These are phyloP conservation scores for Acromyrmex echinatior DNA, from an alignment of 1,140 invertebrate genomes.

Conservation along the genomic window DNA sequence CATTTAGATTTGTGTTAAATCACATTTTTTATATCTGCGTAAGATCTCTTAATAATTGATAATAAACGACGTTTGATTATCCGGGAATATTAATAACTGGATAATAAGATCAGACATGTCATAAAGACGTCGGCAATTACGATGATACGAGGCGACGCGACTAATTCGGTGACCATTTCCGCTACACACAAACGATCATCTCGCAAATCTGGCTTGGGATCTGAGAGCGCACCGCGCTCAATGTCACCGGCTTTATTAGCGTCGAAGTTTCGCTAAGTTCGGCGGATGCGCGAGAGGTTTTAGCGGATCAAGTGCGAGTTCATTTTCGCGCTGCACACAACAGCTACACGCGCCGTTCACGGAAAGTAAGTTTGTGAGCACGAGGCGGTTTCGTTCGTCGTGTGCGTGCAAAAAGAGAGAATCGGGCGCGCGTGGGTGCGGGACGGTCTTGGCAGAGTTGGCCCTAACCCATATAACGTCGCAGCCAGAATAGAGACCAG, in stretches of 20 bases:
- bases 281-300: neutral
- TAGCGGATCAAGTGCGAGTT: constrained; percentile 27
- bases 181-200: constrained; percentile 7
- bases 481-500: constrained; percentile 78
- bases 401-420: constrained; percentile 53
- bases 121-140: neutral
- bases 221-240: neutral
- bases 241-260: constrained; percentile 34
- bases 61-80: neutral
- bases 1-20: neutral
- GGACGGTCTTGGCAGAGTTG: constrained; percentile 77
- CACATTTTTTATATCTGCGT: too few species aligned
- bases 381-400: constrained; percentile 44
- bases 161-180: constrained; percentile 28
- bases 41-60: neutral
- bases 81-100: neutral
- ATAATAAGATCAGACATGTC: neutral
- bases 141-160: neutral
- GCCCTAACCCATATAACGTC: constrained; percentile 81
- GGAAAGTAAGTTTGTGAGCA: neutral
- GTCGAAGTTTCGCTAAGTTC: neutral
- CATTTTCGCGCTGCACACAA: neutral
- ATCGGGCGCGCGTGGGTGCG: constrained; percentile 72
- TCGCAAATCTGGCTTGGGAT: constrained; percentile 16
- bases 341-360: neutral